These are phyloP conservation scores for Myocastor coypus DNA, from an alignment of 2,113 vertebrate genomes.

Conservation along the genomic window DNA sequence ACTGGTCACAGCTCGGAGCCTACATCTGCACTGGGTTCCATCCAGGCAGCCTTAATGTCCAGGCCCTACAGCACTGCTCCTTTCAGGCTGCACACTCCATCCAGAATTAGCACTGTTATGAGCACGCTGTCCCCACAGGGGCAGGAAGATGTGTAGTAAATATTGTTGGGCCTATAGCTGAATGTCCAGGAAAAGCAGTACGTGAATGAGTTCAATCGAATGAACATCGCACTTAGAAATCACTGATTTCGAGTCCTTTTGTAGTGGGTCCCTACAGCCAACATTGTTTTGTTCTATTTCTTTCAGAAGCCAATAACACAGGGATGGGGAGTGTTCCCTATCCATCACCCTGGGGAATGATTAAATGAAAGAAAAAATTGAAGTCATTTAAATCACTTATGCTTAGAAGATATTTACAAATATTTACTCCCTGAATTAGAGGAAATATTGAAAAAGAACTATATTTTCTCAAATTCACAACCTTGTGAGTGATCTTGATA, in stretches of 20 bases:
- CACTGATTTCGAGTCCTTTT: neutral
- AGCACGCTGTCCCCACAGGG: neutral
- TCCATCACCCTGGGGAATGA: neutral
- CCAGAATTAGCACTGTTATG: neutral
- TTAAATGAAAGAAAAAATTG: conserved; percentile 1
- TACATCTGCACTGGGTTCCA: neutral
- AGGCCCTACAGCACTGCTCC: neutral
- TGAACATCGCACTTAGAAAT: neutral
- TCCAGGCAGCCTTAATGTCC: neutral
- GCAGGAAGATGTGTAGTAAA: neutral
- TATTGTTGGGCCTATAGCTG: neutral
- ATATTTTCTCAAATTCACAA: neutral
- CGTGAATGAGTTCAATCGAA: neutral
- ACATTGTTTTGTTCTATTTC: neutral
- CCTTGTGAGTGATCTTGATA: neutral
- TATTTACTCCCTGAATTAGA: neutral
- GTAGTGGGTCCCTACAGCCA: neutral
- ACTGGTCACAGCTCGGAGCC: neutral
- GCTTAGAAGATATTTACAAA: neutral
- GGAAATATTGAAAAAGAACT: neutral
- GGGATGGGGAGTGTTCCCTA: no score
- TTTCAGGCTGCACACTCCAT: neutral
- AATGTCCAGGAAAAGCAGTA: neutral
- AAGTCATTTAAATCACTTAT: neutral
- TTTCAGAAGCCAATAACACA: conserved; percentile 34